Evolutionary conservation across 2,797 vertebrate genomes (phyloP), one percentile per base, ranked within the genome.

Genomic region (Tolypeutes matacus): DNA sequence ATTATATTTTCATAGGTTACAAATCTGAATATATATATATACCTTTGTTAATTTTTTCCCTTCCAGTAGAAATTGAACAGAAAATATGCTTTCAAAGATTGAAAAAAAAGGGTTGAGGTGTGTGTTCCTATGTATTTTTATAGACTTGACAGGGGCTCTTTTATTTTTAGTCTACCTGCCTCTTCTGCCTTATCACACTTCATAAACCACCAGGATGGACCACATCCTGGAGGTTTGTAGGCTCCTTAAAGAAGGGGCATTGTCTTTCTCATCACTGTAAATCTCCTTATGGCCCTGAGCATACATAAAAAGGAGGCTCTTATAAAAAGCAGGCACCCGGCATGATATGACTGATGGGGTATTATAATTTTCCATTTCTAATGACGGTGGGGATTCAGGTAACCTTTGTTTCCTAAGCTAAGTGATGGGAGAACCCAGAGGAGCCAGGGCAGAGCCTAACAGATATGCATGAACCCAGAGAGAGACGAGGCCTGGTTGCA

Each of bases 1-100:
- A 67, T 89, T 84, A 84, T 84, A 20, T 51, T 81, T 72, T 75
- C 51, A 39, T 18, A 91, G 85, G 62, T 36, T 62, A 80, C 58
- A 93, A 64, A 86, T 42, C 31, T 89, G 36, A 89, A 89, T 39
- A 39, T 39, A 39, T 39, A 39, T 39, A 39, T 46, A 39, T 23
- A 49, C 36, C 11, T 39, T 80, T 70, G 49, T 21, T 86, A 46
- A 23, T 60, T 73, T 72, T 76, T 56, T 25, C 23, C 27, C 39
- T 76, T 72, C 53, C 51, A 82, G 62, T 42, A 51, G 31, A 62
- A 91, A 58, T 0, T 17, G 1, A 51, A 89, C 25, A 51, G 49
- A 78, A 86, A 77, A 80, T 42, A 84, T 5, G 7, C 34, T 94
- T 90, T 10, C 39, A 36, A 83, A 60, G 53, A 83, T 75, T 76